Conservation (phyloP, 64 coral and sea anemone species). For the Porites australiensis region DNA sequence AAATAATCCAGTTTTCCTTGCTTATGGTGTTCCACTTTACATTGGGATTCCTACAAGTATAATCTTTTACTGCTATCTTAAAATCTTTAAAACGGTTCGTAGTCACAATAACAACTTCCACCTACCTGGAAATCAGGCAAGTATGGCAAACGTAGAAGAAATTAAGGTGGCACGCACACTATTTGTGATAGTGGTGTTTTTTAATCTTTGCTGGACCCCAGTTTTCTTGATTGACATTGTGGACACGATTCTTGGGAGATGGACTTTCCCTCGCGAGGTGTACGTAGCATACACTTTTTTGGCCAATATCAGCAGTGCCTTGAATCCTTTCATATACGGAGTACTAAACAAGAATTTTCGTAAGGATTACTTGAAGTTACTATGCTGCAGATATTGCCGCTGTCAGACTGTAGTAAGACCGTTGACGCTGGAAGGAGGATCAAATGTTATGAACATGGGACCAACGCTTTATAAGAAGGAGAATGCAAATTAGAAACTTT, state of each 20-base stretch:
- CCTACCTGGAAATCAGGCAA: no score
- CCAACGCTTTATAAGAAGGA: no score
- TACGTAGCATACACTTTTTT: slow-evolving; percentile 8
- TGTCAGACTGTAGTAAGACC: no score
- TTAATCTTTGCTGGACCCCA: slow-evolving; percentile 36
- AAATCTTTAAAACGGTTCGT: slow-evolving; percentile 24
- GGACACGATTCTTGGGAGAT: slow-evolving; percentile 16
- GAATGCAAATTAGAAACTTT: no score
- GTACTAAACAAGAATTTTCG: not conserved
- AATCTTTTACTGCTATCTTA: slow-evolving; percentile 43
- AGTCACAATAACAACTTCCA: slow-evolving; percentile 1
- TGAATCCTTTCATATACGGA: no score
- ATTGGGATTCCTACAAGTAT: not conserved
- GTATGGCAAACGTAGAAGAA: not conserved
- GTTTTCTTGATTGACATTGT: slow-evolving; percentile 38
- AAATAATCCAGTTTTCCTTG: not conserved
- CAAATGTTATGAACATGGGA: no score
- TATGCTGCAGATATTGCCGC: not conserved
- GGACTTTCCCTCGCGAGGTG: not conserved
- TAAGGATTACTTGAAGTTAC: not conserved
- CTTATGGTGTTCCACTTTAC: not conserved
- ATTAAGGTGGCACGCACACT: slow-evolving; percentile 46
- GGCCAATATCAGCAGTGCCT: not conserved
- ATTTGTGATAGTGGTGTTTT: slow-evolving; percentile 32
- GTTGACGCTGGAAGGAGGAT: no score